A percentile compares a stretch with the other conserved stretches of the same genome.
Conservation (phyloP, 2,797 vertebrate species). For the Silurus aristotelis region DNA sequence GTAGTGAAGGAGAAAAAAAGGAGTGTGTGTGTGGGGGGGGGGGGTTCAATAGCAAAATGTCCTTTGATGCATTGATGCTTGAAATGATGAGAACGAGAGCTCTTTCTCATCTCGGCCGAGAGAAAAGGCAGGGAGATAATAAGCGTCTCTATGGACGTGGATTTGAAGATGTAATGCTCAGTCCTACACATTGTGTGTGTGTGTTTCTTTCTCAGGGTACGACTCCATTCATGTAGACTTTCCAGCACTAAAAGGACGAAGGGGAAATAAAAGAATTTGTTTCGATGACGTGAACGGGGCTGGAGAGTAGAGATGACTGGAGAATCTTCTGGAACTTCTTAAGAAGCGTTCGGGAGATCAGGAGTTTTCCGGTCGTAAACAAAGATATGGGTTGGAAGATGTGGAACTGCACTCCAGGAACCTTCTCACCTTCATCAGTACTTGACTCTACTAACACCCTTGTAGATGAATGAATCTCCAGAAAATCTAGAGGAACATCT, state of each 20-base stretch:
- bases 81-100: not conserved
- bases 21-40: not conserved
- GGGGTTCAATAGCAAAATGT: constrained; percentile 19
- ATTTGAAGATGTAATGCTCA: constrained; percentile 17
- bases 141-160: constrained; percentile 9
- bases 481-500: no score
- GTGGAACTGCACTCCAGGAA: no score
- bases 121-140: constrained; percentile 7
- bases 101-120: constrained; percentile 14
- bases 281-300: not conserved
- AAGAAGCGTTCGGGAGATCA: no score
- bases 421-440: no score
- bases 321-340: not conserved
- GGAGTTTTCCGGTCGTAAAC: no score
- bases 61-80: constrained; percentile 23
- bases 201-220: not conserved
- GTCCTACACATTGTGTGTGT: not conserved
- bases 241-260: not conserved
- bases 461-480: no score
- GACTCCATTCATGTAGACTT: not conserved
- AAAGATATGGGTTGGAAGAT: no score
- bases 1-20: not conserved
- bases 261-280: not conserved
- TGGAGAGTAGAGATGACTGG: not conserved
- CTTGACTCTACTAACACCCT: no score